Evolutionary conservation across 2,113 vertebrate genomes (phyloP), one percentile per base, ranked within the genome.

Genomic region (Struthio camelus): DNA sequence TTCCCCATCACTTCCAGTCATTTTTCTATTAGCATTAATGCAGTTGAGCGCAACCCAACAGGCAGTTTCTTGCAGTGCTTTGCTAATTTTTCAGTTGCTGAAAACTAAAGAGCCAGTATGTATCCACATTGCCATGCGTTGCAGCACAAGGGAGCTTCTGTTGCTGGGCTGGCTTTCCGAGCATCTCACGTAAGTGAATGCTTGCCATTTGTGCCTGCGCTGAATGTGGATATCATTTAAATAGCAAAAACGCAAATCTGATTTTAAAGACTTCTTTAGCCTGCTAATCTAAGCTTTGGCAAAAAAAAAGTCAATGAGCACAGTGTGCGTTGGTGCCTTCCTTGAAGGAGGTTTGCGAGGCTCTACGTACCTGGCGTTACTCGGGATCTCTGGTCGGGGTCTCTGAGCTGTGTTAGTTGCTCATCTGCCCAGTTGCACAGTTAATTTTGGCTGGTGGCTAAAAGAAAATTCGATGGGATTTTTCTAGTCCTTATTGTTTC

Each of bases 11-110:
- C 82, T 85, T 53, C 65, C 80, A 79, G 78, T 87, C 17, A 5
- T 90, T 83, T 88, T 96, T 94, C 89, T 72, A n/a, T 87, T 64
- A 84, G 96, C 79, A 94, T 88, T 95, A 51, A 92, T 38, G 78
- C 40, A 73, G 82, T 54, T 1, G 2, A 62, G 34, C 90, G 13
- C 70, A 85, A 4, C 56, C 67, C 76, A 61, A 44, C 32, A 44
- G 46, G 38, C 69, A 36, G 76, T 80, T 87, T 62, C 14, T 81
- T 40, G 75, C 61, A 58, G 48, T 40, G 73, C 91, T 96, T 82
- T 87, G 36, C 80, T 92, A 7, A 15, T 86, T 79, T 84, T 67
- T 84, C 56, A 20, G 27, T 40, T 59, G 58, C 58, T 25, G 85
- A 36, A 71, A 89, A 80, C n/a, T 14, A 9, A 34, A 6, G 30